Evolutionary conservation across 2,888 invertebrate species (phyloP).

Genomic region (Zaprionus obscuricornis): DNA sequence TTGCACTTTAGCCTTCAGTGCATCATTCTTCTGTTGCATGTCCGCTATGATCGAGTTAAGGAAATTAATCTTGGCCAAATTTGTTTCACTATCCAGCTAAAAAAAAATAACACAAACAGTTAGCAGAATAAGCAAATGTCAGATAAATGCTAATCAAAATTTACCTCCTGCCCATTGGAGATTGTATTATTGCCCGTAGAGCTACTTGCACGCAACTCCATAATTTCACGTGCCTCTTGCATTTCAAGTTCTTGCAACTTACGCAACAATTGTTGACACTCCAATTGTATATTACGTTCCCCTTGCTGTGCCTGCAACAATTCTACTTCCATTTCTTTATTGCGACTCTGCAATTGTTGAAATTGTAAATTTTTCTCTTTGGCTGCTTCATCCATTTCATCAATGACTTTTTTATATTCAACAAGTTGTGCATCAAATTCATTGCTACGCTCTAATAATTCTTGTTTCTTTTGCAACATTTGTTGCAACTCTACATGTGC

Average conservation of each 20-base stretch:
- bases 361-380: conserved; percentile 48
- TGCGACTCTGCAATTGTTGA: conserved; percentile 48
- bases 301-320: conserved; percentile 42
- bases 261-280: conserved; percentile 54
- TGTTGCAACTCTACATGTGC: conserved; percentile 44
- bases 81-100: conserved; percentile 84
- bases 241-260: conserved; percentile 61
- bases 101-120: not conserved
- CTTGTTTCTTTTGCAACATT: conserved; percentile 42
- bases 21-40: conserved; percentile 96
- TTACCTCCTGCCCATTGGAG: conserved; percentile 24
- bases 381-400: conserved; percentile 75
- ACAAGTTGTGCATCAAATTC: conserved; percentile 60
- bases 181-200: not conserved
- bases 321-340: conserved; percentile 54
- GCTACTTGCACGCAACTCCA: conserved; percentile 54
- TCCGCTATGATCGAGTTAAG: conserved; percentile 98
- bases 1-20: conserved; percentile 90
- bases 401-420: conserved; percentile 75
- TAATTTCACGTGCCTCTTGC: conserved; percentile 71
- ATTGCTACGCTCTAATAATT: conserved; percentile 43
- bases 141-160: not conserved
- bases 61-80: conserved; percentile 90
- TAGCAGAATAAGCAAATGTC: no score
- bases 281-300: conserved; percentile 45